These are phyloP conservation scores for Cheilosia grossa DNA, from an alignment of 2,888 invertebrate genomes.

Conservation along the genomic window DNA sequence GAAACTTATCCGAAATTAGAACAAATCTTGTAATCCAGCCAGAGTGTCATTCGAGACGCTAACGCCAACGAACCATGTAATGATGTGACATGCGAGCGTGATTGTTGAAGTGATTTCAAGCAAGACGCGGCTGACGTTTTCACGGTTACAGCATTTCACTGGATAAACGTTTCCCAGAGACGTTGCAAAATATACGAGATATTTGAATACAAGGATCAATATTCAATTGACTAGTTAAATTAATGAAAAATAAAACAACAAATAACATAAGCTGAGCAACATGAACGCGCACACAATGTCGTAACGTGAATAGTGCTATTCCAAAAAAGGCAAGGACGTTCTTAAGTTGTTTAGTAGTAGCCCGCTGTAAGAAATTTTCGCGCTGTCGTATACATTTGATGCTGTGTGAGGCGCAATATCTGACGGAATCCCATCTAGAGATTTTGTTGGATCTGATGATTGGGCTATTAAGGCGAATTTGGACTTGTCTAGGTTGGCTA, in stretches of 20 bases:
- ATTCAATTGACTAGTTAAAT: constrained; percentile 67
- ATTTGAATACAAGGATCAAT: constrained; percentile 74
- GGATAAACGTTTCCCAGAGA: constrained; percentile 28
- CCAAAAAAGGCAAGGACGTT: constrained; percentile 74
- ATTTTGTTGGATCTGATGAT: constrained; percentile 53
- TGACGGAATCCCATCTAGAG: constrained; percentile 60
- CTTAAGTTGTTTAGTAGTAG: constrained; percentile 51
- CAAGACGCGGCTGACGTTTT: constrained; percentile 60
- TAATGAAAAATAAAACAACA: constrained; percentile 20
- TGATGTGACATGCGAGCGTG: constrained; percentile 60
- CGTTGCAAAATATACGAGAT: constrained; percentile 48
- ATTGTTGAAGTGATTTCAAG: constrained; percentile 44
- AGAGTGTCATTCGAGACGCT: constrained; percentile 32
- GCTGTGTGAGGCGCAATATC: constrained; percentile 36
- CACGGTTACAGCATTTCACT: constrained; percentile 60
- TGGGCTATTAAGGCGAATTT: constrained; percentile 47
- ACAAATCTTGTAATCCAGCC: constrained; percentile 33
- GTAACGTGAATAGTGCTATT: constrained; percentile 30
- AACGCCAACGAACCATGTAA: constrained; percentile 55
- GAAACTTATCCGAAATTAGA: constrained; percentile 28
- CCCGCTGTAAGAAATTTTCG: constrained; percentile 45
- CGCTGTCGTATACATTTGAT: constrained; percentile 10
- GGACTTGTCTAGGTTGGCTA: constrained; percentile 33
- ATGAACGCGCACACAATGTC: constrained; percentile 32
- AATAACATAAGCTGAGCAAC: constrained; percentile 5